Base-by-base conservation (phyloP, 2,797 vertebrate species). In the Ambastaia sidthimunki region DNA sequence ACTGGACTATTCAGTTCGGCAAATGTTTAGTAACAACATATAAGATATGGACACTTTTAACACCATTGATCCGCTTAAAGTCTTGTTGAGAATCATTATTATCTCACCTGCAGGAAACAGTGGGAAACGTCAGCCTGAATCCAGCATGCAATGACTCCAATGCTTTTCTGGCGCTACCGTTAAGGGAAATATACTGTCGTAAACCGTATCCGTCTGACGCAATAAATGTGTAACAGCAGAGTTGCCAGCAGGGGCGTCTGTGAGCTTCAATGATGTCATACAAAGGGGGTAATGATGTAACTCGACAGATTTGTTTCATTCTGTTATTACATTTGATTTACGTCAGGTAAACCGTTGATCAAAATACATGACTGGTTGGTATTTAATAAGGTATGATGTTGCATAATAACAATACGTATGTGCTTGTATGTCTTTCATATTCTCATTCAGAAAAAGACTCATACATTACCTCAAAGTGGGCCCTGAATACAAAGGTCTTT, bases 171-270 rank as follows among this genome's bases (percentile, higher is more conserved):
- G 7, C 3, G 28, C 37, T 80, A 55, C 85, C 85, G 85, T 18
- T 81, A 82, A 84, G 66, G n/a, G 0, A 59, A 12, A 18, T 18
- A 37, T 52, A 11, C 37, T 41, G 82, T 44, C 75, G 74, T 74
- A 77, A 83, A 74, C 25, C 16, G 9, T 16, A 37, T 52, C 25
- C 16, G 80, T 78, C 82, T 86, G 85, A 86, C 71, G 85, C 85
- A 86, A 86, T 52, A 60, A 69, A 28, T 6, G 23, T 48, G 37
- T 19, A 74, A 78, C 9, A 31, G 23, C 9, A 23, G 37, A 16
- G 66, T 70, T 10, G 1, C 66, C 44, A n/a, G 47, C 19, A 78
- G 54, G 47, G 37, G 74, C 52, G 65, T 37, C 7, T 19, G 7
- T 47, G 1, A 59, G 4, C 6, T 16, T 1, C 25, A 68, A 21